phyloP scores from a whole-genome alignment of 2,888 invertebrate species.

The Oscheius sp. region DNA sequence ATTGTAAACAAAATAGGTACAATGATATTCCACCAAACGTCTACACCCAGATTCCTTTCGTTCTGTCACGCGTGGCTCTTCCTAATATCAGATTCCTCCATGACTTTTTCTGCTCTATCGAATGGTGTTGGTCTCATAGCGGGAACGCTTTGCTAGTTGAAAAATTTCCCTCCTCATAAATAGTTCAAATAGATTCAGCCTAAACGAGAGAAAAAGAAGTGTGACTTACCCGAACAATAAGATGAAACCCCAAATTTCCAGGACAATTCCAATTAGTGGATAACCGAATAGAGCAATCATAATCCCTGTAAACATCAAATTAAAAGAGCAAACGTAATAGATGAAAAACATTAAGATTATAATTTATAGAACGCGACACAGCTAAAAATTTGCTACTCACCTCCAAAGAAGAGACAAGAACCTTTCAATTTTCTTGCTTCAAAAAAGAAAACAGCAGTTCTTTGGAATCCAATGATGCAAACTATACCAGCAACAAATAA shows the following conservation, averaged over 20 bases:
- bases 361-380: not conserved
- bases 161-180: not conserved
- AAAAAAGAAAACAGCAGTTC: slow-evolving; percentile 97
- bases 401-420: slow-evolving; percentile 67
- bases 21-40: too few species aligned
- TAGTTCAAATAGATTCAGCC: not conserved
- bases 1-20: too few species aligned
- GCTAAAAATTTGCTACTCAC: slow-evolving; percentile 18
- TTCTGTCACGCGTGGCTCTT: too few species aligned
- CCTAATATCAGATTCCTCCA: too few species aligned
- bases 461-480: slow-evolving; percentile 93
- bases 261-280: slow-evolving; percentile 94
- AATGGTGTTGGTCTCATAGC: too few species aligned
- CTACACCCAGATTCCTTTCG: too few species aligned
- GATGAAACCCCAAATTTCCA: slow-evolving; percentile 96
- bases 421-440: slow-evolving; percentile 94
- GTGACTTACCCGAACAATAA: slow-evolving; percentile 78
- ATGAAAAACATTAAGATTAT: not conserved
- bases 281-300: slow-evolving; percentile 90
- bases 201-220: not conserved
- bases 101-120: too few species aligned
- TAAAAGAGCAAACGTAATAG: not conserved
- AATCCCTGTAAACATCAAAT: slow-evolving; percentile 83
- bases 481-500: slow-evolving; percentile 93
- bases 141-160: too few species aligned